Percentiles rank a stretch among this genome's conserved stretches.
Evolutionary conservation across 2,797 vertebrate genomes (phyloP).

Genomic region (Mastacembelus armatus): DNA sequence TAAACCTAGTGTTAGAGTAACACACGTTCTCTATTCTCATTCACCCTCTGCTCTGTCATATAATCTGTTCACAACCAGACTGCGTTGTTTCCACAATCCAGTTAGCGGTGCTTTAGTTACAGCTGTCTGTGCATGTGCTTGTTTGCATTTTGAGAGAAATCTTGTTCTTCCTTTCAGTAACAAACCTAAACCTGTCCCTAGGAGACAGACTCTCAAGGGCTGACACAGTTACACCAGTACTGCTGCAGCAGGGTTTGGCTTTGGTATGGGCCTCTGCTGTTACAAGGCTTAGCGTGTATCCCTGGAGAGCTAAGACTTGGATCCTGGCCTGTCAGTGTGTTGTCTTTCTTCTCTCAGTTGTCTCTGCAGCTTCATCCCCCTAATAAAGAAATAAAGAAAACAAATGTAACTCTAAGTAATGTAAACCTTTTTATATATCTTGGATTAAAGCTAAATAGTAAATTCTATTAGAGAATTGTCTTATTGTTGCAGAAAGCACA

Average conservation of each 20-base stretch:
- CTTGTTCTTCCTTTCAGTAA: slow-evolving; percentile 39
- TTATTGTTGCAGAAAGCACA: too few relatives aligned
- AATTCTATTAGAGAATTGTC: not conserved
- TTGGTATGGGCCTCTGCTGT: slow-evolving; percentile 14
- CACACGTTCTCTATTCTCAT: too few relatives aligned
- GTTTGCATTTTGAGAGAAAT: slow-evolving; percentile 33
- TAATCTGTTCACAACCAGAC: slow-evolving; percentile 32
- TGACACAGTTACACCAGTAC: slow-evolving; percentile 14
- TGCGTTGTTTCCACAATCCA: slow-evolving; percentile 33
- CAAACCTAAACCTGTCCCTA: slow-evolving; percentile 28
- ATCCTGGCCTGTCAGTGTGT: slow-evolving; percentile 8
- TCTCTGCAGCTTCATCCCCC: slow-evolving; percentile 7
- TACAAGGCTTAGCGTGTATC: slow-evolving; percentile 37
- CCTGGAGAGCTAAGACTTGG: slow-evolving; percentile 22
- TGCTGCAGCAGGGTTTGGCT: slow-evolving; percentile 35
- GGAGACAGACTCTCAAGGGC: slow-evolving; percentile 44
- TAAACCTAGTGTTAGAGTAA: too few relatives aligned
- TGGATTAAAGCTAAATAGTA: not conserved
- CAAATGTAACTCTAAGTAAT: not conserved
- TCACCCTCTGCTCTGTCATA: not conserved
- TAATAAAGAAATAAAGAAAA: slow-evolving; percentile 37
- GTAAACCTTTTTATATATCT: not conserved
- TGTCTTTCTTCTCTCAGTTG: slow-evolving; percentile 16
- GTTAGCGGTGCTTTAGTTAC: slow-evolving; percentile 27
- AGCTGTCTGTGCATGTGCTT: slow-evolving; percentile 19